These are phyloP conservation scores for Matsumurasca onukii DNA, from an alignment of 1,140 invertebrate genomes.

Conservation along the genomic window DNA sequence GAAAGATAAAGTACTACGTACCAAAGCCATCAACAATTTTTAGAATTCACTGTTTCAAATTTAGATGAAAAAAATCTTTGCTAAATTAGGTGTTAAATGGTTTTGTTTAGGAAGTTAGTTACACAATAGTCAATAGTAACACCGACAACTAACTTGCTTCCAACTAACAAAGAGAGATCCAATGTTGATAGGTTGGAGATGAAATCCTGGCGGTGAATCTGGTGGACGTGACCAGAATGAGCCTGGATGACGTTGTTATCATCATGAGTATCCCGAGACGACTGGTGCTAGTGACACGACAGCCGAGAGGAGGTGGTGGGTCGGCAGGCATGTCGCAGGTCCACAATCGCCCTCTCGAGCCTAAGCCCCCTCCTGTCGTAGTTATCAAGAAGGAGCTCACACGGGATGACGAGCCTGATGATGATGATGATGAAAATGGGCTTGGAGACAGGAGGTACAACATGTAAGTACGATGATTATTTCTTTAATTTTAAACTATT, in stretches of 20 bases:
- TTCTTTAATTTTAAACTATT: no score
- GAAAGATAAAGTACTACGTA: no score
- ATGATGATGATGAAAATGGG: constrained; percentile 39
- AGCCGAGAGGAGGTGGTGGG: constrained; percentile 41
- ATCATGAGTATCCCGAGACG: constrained; percentile 98
- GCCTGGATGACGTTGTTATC: constrained; percentile 97
- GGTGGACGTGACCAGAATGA: constrained; percentile 96
- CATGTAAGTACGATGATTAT: neutral
- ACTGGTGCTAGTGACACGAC: constrained; percentile 88
- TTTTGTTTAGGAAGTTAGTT: no score
- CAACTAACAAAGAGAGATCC: no score
- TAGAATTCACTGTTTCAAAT: no score
- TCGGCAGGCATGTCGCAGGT: constrained; percentile 30
- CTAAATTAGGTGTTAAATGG: no score
- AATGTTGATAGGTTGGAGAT: constrained; percentile 96
- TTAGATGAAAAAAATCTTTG: no score
- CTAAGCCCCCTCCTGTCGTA: constrained; percentile 88
- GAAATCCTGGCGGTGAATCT: constrained; percentile 98
- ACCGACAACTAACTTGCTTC: no score
- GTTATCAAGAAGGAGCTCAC: constrained; percentile 89
- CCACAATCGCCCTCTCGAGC: constrained; percentile 54
- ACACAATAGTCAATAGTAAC: no score
- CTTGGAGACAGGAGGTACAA: constrained; percentile 23
- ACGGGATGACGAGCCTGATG: constrained; percentile 65
- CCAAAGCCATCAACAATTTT: no score